A percentile compares a stretch with the other conserved stretches of the same genome.
These are phyloP conservation scores for Thera britannica DNA, from an alignment of 2,888 invertebrate species.

Conservation along the genomic window DNA sequence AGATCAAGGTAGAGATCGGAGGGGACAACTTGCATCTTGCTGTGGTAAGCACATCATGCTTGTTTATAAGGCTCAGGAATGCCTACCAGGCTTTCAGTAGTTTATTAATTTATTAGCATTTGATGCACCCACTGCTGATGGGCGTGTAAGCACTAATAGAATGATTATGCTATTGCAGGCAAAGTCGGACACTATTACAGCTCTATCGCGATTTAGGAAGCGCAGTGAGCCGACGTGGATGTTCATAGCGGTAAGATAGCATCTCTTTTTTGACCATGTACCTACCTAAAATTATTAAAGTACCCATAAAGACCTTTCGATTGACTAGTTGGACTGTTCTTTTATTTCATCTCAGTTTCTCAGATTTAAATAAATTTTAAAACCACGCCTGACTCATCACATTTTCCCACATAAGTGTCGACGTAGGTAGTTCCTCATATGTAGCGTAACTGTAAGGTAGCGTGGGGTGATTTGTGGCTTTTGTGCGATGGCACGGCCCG, in stretches of 20 bases:
- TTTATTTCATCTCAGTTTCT: not conserved
- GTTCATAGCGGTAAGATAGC: constrained; percentile 88
- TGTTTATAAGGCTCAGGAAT: not conserved
- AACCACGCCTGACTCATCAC: not conserved
- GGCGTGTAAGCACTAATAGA: not conserved
- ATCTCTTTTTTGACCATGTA: not conserved
- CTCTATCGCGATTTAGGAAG: constrained; percentile 90
- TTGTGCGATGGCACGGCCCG: constrained; percentile 57
- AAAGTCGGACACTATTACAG: constrained; percentile 90
- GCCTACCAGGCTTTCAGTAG: too few species aligned
- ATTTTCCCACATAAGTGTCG: constrained; percentile 8
- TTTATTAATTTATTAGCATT: not conserved
- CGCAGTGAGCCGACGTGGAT: constrained; percentile 96
- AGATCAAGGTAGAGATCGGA: constrained; percentile 94
- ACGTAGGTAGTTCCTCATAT: constrained; percentile 32
- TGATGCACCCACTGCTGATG: too few species aligned
- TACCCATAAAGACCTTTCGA: too few species aligned
- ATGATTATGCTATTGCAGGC: constrained; percentile 79
- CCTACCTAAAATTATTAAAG: not conserved
- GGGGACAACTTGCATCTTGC: constrained; percentile 93
- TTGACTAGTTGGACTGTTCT: not conserved
- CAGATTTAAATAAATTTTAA: not conserved
- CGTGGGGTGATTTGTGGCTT: constrained; percentile 46
- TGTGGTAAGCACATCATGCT: constrained; percentile 79
- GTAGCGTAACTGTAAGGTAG: constrained; percentile 25